These are phyloP conservation scores for Willisornis vidua DNA, from an alignment of 2,113 vertebrate species.

Conservation along the genomic window DNA sequence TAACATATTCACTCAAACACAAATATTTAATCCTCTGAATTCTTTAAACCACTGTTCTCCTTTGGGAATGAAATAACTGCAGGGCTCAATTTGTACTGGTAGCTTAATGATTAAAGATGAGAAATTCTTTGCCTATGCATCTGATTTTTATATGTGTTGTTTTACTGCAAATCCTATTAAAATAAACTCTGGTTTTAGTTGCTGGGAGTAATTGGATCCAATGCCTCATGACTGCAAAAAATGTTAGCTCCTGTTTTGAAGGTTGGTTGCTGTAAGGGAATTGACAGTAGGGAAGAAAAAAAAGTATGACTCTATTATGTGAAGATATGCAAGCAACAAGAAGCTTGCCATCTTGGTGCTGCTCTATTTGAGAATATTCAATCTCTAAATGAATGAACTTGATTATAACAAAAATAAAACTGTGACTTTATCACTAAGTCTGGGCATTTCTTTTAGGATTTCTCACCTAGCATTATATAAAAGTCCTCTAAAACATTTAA, in stretches of 20 bases:
- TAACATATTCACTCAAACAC: slow-evolving; percentile 82
- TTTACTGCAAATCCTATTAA: slow-evolving; percentile 85
- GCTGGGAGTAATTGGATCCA: slow-evolving; percentile 81
- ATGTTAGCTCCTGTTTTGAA: slow-evolving; percentile 65
- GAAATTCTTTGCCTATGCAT: slow-evolving; percentile 83
- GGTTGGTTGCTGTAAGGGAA: slow-evolving; percentile 59
- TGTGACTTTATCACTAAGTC: background rate
- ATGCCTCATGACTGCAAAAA: slow-evolving; percentile 71
- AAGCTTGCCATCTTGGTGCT: background rate
- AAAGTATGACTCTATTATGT: background rate
- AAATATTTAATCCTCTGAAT: slow-evolving; percentile 84
- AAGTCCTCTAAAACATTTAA: background rate
- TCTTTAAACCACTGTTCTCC: slow-evolving; percentile 81
- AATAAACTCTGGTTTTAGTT: slow-evolving; percentile 80
- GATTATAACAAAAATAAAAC: background rate
- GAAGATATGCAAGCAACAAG: slow-evolving; percentile 6
- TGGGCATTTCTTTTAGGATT: background rate
- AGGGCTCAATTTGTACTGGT: slow-evolving; percentile 85
- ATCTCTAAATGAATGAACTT: background rate
- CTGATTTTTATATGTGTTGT: slow-evolving; percentile 83
- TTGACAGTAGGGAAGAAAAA: background rate
- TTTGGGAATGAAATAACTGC: slow-evolving; percentile 83
- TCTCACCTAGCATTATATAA: background rate
- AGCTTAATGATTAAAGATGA: slow-evolving; percentile 88
- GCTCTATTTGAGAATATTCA: background rate